phyloP scores from a whole-genome alignment of 2,888 invertebrate species.

The Phalangium opilio region DNA sequence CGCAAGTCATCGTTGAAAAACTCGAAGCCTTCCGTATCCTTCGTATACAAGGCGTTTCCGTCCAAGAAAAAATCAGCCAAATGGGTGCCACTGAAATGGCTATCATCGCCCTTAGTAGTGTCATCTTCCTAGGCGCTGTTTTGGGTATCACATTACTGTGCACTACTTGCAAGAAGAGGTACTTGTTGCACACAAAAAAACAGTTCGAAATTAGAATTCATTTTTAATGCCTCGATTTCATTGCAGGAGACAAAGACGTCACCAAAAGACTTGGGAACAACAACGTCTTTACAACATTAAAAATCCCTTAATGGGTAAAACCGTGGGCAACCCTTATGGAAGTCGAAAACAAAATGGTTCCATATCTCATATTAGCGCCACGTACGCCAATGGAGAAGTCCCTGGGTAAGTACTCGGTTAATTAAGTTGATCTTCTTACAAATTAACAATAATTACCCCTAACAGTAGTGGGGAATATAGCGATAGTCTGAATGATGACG shows the following conservation, averaged over 20 bases:
- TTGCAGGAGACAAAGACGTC: slow-evolving; percentile 19
- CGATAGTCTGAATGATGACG: slow-evolving; percentile 11
- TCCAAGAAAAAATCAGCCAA: slow-evolving; percentile 24
- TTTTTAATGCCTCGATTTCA: background rate
- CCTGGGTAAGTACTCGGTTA: slow-evolving; percentile 10
- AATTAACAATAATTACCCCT: background rate
- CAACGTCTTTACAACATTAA: slow-evolving; percentile 22
- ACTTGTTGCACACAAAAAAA: background rate
- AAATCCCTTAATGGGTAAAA: slow-evolving; percentile 22
- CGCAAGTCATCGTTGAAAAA: slow-evolving; percentile 20
- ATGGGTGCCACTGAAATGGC: slow-evolving; percentile 60
- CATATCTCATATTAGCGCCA: slow-evolving; percentile 11
- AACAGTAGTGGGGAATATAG: slow-evolving; percentile 11
- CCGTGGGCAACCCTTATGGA: slow-evolving; percentile 19
- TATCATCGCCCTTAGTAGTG: slow-evolving; percentile 59
- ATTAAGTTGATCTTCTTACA: background rate
- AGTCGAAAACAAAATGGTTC: slow-evolving; percentile 19
- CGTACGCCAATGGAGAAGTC: slow-evolving; percentile 11
- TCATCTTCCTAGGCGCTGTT: slow-evolving; percentile 64
- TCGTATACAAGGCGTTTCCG: slow-evolving; percentile 22
- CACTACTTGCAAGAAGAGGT: slow-evolving; percentile 23
- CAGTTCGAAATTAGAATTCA: background rate
- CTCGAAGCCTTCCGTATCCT: slow-evolving; percentile 20
- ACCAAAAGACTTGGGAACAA: slow-evolving; percentile 22
- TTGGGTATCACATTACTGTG: slow-evolving; percentile 44